Evolutionary conservation across 1,140 invertebrate genomes (phyloP).

Genomic region (roundworm (Caenorhabditis elegans)): DNA sequence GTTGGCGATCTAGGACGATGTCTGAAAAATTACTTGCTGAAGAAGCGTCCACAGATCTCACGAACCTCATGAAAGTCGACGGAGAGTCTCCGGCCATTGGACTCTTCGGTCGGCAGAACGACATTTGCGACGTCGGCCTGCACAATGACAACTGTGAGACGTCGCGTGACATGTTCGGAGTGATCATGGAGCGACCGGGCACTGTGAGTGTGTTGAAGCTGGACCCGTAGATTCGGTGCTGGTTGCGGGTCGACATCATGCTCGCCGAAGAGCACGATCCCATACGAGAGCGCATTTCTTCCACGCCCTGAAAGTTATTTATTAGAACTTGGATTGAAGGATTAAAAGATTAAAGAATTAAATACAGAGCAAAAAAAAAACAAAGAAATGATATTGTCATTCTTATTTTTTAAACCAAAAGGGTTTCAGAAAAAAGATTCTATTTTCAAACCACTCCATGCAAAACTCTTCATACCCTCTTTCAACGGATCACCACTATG

Average conservation of each 20-base stretch:
- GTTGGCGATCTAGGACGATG: conserved; percentile 34
- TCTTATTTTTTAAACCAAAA: no score
- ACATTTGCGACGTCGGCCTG: conserved; percentile 13
- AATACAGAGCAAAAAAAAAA: no score
- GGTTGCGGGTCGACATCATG: conserved; percentile 43
- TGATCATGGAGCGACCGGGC: conserved; percentile 44
- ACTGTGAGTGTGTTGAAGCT: conserved; percentile 44
- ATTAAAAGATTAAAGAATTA: no score
- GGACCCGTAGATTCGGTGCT: conserved; percentile 42
- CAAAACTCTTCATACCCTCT: not conserved
- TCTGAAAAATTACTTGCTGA: not conserved
- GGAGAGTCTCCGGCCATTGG: conserved; percentile 12
- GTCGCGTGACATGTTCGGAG: conserved; percentile 50
- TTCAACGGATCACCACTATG: not conserved
- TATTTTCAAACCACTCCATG: not conserved
- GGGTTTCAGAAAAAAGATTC: no score
- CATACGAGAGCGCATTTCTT: conserved; percentile 45
- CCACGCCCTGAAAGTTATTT: conserved; percentile 43
- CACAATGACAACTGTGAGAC: conserved; percentile 44
- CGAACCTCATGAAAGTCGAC: not conserved
- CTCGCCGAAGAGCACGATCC: conserved; percentile 43
- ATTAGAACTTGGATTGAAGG: no score
- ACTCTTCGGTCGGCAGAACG: conserved; percentile 25
- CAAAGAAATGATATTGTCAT: no score
- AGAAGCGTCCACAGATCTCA: no score